phyloP scores from a whole-genome alignment of 2,888 invertebrate species.

The Melinaea menophilus region DNA sequence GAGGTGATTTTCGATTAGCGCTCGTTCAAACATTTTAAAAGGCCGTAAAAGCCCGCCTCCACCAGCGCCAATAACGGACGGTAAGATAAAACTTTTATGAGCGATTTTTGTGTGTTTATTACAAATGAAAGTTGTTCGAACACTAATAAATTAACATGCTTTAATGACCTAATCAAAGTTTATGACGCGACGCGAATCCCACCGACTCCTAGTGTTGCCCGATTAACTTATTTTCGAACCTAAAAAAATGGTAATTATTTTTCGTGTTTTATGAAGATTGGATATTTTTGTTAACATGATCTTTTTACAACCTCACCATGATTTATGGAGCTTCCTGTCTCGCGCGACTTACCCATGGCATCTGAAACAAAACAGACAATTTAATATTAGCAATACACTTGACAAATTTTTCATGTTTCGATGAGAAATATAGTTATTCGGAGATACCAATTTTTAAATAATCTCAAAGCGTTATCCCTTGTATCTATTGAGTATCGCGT shows the following conservation, averaged over 20 bases:
- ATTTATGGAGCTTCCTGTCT: conserved; percentile 64
- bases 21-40: conserved; percentile 45
- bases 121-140: conserved; percentile 68
- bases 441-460: neutral
- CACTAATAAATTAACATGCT: conserved; percentile 75
- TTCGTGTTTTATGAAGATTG: conserved; percentile 76
- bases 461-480: conserved; percentile 8
- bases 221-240: conserved; percentile 71
- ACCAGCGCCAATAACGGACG: conserved; percentile 41
- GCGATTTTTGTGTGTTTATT: conserved; percentile 58
- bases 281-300: conserved; percentile 67
- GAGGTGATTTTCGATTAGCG: conserved; percentile 71
- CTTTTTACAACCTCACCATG: conserved; percentile 54
- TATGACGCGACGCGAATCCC: conserved; percentile 76
- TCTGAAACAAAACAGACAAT: conserved; percentile 82
- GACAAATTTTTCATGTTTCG: neutral
- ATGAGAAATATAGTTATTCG: no score
- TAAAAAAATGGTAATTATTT: conserved; percentile 67
- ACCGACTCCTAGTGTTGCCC: conserved; percentile 74
- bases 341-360: conserved; percentile 84
- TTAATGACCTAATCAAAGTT: conserved; percentile 78
- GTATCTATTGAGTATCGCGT: conserved; percentile 16
- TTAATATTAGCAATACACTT: conserved; percentile 23
- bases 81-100: conserved; percentile 49
- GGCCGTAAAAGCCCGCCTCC: conserved; percentile 47